Evolutionary conservation across 2,113 vertebrate species (phyloP), one percentile per base, ranked within the genome.

Genomic region (Myotis brandtii): DNA sequence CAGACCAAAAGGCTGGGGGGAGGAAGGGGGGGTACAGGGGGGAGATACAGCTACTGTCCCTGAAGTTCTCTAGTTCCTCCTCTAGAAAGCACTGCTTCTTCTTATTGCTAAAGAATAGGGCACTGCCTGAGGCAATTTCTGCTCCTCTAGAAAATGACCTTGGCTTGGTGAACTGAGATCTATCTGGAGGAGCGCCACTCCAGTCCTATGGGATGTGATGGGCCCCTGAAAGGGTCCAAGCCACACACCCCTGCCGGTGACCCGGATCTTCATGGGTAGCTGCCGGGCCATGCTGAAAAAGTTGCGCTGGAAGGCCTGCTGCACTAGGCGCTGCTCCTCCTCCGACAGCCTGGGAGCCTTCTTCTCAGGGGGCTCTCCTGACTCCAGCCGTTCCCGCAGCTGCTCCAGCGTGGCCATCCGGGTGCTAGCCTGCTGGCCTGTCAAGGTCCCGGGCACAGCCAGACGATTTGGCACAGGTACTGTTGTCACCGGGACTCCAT

Each of bases 271-370:
- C 99, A 99, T 98, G 77, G 99, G 99, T 92, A 99, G 98, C 98
- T 99, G 99, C 43, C 99, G 98, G 0, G 99, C 99, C 99, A 99
- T 97, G 97, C 98, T 99, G 95, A 99, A 96, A 2, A 99, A 98
- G 98, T 99, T 99, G 86, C 99, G 99, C 96, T 99, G 99, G 70
- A 99, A 98, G 10, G 99, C 99, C 97, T 99, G 99, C 98, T 99
- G 99, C 92, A 99, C 98, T 6, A 99, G 98, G 69, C 99, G 99
- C 97, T 99, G 99, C 96, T 99, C 99, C 96, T 99, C 99, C 98
- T 99, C 99, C 0, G 99, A 98, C 96, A 99, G 97, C 30, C 99
- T 97, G 0, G 99, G 97, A 0, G 13, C 72, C 96, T 99, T 99
- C 97, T 99, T 99, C 97, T 99, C 99, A 0, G 99, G 99, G 0